Evolutionary conservation across 1,140 invertebrate genomes (phyloP).

Genomic region (Tetramorium parvispinum): DNA sequence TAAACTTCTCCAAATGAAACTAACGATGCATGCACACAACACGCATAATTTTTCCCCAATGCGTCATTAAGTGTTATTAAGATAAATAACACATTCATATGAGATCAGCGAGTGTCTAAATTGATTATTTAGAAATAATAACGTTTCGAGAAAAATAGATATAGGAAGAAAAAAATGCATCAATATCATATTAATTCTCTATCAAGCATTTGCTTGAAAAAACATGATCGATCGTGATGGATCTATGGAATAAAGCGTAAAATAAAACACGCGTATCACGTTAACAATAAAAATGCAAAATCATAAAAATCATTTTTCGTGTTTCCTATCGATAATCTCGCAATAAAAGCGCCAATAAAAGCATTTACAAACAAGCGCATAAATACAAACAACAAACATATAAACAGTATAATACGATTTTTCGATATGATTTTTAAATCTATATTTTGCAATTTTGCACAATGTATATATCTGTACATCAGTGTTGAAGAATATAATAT

Average conservation of each 20-base stretch:
- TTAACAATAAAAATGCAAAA: slow-evolving; percentile 1
- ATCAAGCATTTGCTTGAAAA: not conserved
- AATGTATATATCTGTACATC: not conserved
- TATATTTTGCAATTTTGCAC: not conserved
- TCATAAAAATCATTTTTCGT: not conserved
- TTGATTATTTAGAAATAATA: not conserved
- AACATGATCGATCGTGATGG: not conserved
- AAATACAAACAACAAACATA: not conserved
- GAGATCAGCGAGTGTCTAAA: not conserved
- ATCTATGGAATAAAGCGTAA: not conserved
- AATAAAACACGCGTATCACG: not conserved
- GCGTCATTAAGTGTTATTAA: not conserved
- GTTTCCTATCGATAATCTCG: not conserved
- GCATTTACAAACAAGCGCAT: not conserved
- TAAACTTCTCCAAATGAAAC: not conserved
- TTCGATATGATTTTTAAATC: slow-evolving; percentile 6
- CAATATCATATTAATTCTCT: not conserved
- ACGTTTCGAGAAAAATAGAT: not conserved
- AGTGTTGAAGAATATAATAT: not conserved
- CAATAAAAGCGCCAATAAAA: not conserved
- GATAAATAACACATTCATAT: not conserved
- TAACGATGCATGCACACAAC: not conserved
- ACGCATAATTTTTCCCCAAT: not conserved
- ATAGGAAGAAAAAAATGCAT: not conserved
- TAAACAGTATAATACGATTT: not conserved